Base-by-base conservation (phyloP, 2,797 vertebrate species). In the Phoxinus dragarum region DNA sequence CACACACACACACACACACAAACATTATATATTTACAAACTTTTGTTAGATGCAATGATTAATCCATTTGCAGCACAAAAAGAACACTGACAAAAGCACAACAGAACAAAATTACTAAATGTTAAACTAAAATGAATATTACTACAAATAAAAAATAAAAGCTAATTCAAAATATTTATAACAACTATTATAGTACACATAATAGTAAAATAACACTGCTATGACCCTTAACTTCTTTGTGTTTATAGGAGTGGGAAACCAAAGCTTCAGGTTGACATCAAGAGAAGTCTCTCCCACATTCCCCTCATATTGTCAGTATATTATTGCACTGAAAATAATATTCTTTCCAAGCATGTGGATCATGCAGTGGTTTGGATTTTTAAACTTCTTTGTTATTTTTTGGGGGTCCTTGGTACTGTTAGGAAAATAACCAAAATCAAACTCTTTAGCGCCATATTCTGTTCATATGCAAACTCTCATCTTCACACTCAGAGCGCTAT, bases 241-340 rank as follows among this genome's bases (percentile, higher is more conserved):
- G 17, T 82, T 91, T 80, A 61, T 88, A 97, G 96, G 95, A 96
- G 71, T 96, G 95, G 95, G 96, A 97, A 88, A 94, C 93, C 80
- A 96, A 96, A 92, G 89, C 93, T 54, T 92, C 94, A 7, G 87
- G 91, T 73, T 96, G 93, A 95, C n/a, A 21, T 14, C 64, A 67
- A 75, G 67, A 73, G 27, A 36, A n/a, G n/a, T 67, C 66, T 31
- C 61, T 54, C 69, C 71, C 84, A 89, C 16, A 79, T 69, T 91
- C 84, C 90, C 81, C 64, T 68, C 82, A 81, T 73, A 81, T 86
- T 74, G 36, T 85, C 67, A 86, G 40, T 81, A 88, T 47, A 72
- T 67, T 68, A 89, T 88, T 86, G 67, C 91, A 90, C 90, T 88
- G 89, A 14, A 87, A 69, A 80, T 90, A 54, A 19, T 27, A 0